phyloP scores from a whole-genome alignment of 2,113 vertebrate species.

The Proterorhinus semilunaris region DNA sequence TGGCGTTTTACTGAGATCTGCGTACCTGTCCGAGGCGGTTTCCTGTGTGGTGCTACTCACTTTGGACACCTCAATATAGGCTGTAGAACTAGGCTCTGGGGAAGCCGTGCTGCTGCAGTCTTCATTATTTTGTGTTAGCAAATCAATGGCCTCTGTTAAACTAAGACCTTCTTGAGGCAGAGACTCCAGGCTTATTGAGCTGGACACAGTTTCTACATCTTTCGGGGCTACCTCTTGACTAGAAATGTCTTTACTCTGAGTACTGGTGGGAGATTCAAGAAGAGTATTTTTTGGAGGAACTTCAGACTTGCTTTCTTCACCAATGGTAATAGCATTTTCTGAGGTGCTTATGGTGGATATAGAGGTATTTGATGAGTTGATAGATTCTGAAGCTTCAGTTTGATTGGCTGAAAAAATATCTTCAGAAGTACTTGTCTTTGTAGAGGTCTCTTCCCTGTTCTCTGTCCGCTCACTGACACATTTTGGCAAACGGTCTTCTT shows the following conservation, averaged over 20 bases:
- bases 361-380: background rate
- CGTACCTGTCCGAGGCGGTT: background rate
- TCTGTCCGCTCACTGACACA: background rate
- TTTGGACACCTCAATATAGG: slow-evolving; percentile 42
- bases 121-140: slow-evolving; percentile 28
- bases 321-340: background rate
- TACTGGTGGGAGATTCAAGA: slow-evolving; percentile 6
- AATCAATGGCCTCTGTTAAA: slow-evolving; percentile 51
- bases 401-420: background rate
- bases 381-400: background rate
- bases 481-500: background rate
- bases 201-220: slow-evolving; percentile 67
- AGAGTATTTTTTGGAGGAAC: slow-evolving; percentile 1
- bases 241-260: slow-evolving; percentile 4
- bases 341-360: background rate
- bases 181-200: slow-evolving; percentile 58
- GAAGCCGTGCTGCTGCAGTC: slow-evolving; percentile 3
- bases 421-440: background rate
- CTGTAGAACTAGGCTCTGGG: slow-evolving; percentile 12
- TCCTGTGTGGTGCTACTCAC: slow-evolving; percentile 61
- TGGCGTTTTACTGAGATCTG: slow-evolving; percentile 23
- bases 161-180: slow-evolving; percentile 54
- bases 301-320: background rate
- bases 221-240: slow-evolving; percentile 15
- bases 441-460: background rate